These are phyloP conservation scores for Hylaea fasciaria DNA, from an alignment of 2,888 invertebrate genomes.

Conservation along the genomic window DNA sequence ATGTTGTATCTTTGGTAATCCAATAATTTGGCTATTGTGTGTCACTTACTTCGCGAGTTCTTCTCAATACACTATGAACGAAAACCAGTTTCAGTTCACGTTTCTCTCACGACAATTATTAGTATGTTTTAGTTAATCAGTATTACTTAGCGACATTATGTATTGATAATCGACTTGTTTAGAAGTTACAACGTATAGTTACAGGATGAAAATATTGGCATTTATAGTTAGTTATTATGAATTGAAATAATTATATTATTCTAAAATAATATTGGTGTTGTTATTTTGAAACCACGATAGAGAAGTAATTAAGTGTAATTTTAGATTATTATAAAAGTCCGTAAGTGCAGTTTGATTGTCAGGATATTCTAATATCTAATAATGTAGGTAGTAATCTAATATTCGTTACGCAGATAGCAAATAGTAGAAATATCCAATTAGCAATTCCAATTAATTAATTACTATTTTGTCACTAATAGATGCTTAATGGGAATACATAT, in stretches of 20 bases:
- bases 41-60: constrained; percentile 19
- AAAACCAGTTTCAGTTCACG: constrained; percentile 2
- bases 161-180: constrained; percentile 62
- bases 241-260: constrained; percentile 85
- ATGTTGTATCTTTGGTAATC: constrained; percentile 31
- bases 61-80: neutral
- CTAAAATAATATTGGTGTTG: constrained; percentile 81
- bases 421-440: too few relatives aligned
- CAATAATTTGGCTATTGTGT: constrained; percentile 52
- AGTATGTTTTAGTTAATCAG: constrained; percentile 30
- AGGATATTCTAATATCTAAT: too few relatives aligned
- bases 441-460: too few relatives aligned
- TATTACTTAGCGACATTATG: constrained; percentile 60
- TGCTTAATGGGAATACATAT: too few relatives aligned
- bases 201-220: constrained; percentile 74
- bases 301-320: constrained; percentile 1
- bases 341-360: too few relatives aligned
- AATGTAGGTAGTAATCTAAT: too few relatives aligned
- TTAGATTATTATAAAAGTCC: neutral
- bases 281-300: constrained; percentile 59
- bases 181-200: constrained; percentile 76
- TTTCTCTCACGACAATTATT: neutral
- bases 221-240: constrained; percentile 85
- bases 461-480: too few relatives aligned
- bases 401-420: too few relatives aligned